Base-by-base conservation (phyloP, 1,140 invertebrate species). In the Rhagoletis pomonella region DNA sequence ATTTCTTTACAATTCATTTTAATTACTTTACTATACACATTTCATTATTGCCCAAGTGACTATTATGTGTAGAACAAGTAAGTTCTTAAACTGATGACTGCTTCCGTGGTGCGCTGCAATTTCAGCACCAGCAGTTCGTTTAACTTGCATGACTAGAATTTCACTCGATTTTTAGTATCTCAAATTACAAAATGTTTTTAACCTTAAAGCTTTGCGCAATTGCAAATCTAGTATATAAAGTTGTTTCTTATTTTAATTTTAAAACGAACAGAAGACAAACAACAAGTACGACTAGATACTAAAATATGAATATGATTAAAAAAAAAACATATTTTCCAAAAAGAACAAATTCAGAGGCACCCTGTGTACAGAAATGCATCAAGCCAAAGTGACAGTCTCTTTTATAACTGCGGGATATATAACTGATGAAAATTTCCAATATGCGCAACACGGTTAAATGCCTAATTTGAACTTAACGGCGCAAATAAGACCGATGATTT, bases 111-210 rank as follows among this genome's bases (percentile, higher is more conserved):
- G 29, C 29, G 47, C 47, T 62, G 1, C 12, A 19, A 29, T 55
- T 81, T 77, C 19, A 19, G 19, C n/a, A 29, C 1, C 29, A 81
- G 3, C 73, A 81, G 44, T 55, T 2, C 73, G 12, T 19, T 29
- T 47, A 81, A 55, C 29, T 81, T 81, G 14, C 50, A 29, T 81
- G 73, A 81, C 73, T 81, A 81, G 73, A 81, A 55, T 62, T 81
- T 55, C 73, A 81, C 73, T 55, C 73, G n/a, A 50, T 10, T 81
- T 14, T 67, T 10, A 29, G 29, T 29, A 29, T 5, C 4, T n/a
- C 4, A 39, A 50, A 73, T 73, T 50, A 47, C 44, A 17, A 4
- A 73, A 3, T 62, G 60, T 44, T 17, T 73, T 47, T 17, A 17
- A 47, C 12, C 4, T 50, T 73, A n/a, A 14, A 73, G 42, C 69